Conservation (phyloP, 37 sponge, comb jelly and placozoan genomes). For the Corticium candelabrum region DNA sequence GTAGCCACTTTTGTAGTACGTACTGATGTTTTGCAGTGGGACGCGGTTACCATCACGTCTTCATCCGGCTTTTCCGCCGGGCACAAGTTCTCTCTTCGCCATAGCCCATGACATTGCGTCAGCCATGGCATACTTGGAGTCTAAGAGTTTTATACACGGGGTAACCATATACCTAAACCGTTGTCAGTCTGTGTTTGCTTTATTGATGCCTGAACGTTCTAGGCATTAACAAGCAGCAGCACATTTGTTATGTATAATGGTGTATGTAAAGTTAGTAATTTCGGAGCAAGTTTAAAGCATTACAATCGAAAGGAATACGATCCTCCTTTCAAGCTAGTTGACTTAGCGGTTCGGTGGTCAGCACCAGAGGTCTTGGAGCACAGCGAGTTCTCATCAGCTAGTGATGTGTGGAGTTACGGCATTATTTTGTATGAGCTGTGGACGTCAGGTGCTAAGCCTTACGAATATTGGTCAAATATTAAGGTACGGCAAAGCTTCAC, state of each 20-base stretch:
- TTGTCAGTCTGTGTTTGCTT: background rate
- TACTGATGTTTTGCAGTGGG: too few relatives aligned
- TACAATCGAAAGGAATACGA: background rate
- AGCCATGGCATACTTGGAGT: background rate
- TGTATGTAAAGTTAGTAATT: background rate
- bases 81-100: background rate
- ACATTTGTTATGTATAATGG: background rate
- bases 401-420: background rate
- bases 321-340: background rate
- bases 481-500: too few relatives aligned
- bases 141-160: background rate
- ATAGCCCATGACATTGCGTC: constrained; percentile 1
- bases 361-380: constrained; percentile 1
- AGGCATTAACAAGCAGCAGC: background rate
- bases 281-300: background rate
- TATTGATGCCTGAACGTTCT: background rate
- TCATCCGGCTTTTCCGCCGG: constrained; percentile 1
- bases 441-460: background rate
- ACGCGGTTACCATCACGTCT: background rate
- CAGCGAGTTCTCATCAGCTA: background rate
- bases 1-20: too few relatives aligned
- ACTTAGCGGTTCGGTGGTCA: background rate
- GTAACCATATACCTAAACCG: background rate
- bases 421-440: background rate
- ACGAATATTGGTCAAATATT: background rate